A percentile compares a stretch with the other conserved stretches of the same genome.
Evolutionary conservation across 2,113 vertebrate species (phyloP).

Genomic region (Ameiurus melas): DNA sequence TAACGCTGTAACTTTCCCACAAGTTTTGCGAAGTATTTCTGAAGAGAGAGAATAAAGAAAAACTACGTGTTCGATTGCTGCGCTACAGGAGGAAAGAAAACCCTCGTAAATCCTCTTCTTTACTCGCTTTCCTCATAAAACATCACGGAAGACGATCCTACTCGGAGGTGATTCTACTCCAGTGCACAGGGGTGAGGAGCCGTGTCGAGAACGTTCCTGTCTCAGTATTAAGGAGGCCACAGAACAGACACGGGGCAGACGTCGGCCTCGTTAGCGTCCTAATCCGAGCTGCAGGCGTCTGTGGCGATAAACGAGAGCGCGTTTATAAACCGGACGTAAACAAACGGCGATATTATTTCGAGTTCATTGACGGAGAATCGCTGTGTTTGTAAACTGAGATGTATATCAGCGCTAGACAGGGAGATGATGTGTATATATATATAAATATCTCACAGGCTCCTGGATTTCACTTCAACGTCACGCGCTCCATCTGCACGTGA

Average conservation of each 20-base stretch:
- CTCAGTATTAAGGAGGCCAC: not conserved
- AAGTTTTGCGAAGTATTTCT: too few relatives aligned
- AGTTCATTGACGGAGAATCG: not conserved
- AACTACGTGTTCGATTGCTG: not conserved
- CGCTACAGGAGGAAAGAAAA: not conserved
- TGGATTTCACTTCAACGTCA: not conserved
- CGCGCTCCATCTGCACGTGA: not conserved
- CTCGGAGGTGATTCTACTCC: not conserved
- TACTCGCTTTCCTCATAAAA: not conserved
- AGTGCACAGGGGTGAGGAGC: not conserved
- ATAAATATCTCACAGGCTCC: not conserved
- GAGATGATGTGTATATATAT: not conserved
- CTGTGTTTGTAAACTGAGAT: not conserved
- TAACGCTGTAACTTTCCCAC: not conserved
- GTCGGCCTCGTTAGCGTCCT: not conserved
- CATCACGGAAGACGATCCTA: not conserved
- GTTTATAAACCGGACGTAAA: not conserved
- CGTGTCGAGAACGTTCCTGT: not conserved
- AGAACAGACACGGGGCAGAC: not conserved
- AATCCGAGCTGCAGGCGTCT: not conserved
- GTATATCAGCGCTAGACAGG: too few relatives aligned
- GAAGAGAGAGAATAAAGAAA: not conserved
- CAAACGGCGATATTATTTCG: not conserved
- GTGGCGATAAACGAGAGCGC: not conserved
- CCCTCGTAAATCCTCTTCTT: too few relatives aligned